A percentile compares a stretch with the other conserved stretches of the same genome.
Evolutionary conservation across 2,113 vertebrate genomes (phyloP).

Genomic region (Ciconia stormi): DNA sequence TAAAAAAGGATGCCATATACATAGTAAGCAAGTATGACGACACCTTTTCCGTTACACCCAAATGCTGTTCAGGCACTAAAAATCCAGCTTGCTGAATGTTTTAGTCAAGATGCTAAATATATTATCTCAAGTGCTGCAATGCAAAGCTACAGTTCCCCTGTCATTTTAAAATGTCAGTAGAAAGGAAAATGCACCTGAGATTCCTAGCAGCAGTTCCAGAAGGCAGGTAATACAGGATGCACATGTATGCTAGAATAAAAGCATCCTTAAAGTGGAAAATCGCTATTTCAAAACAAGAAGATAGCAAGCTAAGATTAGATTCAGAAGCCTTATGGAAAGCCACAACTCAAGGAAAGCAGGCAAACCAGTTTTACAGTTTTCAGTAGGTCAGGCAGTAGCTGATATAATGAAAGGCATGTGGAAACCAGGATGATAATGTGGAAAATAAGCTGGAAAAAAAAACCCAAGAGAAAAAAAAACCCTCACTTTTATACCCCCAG

Average conservation of each 20-base stretch:
- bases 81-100: background rate
- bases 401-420: background rate
- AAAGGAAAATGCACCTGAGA: background rate
- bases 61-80: background rate
- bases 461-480: background rate
- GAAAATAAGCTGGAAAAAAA: background rate
- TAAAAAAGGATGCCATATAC: background rate
- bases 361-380: background rate
- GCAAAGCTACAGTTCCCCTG: background rate
- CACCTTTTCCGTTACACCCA: background rate
- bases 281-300: background rate
- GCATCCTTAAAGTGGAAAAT: background rate
- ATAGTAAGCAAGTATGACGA: background rate
- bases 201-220: background rate
- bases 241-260: background rate
- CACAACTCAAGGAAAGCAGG: background rate
- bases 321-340: background rate
- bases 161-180: background rate
- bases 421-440: background rate
- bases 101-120: background rate
- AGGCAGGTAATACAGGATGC: background rate
- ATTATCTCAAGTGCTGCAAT: background rate
- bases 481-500: no score
- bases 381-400: background rate
- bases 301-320: background rate